Evolutionary conservation across 1,140 invertebrate species (phyloP).

Genomic region (Hypsibius dujardini): DNA sequence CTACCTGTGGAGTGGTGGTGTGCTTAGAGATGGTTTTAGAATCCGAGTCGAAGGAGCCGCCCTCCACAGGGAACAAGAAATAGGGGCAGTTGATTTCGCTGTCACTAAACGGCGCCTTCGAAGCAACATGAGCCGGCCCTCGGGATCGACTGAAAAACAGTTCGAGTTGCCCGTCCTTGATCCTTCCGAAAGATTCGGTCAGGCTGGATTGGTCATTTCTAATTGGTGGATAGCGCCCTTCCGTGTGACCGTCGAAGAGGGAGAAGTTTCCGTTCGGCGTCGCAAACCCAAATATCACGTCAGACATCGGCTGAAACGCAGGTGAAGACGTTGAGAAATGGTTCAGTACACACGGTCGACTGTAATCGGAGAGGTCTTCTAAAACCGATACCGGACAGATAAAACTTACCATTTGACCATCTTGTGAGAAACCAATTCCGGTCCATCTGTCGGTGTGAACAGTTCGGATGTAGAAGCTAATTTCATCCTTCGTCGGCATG

Average conservation of each 20-base stretch:
- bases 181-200: background rate
- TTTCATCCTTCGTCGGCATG: conserved; percentile 50
- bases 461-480: conserved; percentile 69
- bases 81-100: background rate
- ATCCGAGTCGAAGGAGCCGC: conserved; percentile 25
- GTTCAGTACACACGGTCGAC: background rate
- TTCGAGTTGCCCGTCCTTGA: background rate
- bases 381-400: no score
- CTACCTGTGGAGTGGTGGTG: conserved; percentile 24
- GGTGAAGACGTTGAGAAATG: background rate
- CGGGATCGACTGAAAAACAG: background rate
- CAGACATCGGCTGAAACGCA: background rate
- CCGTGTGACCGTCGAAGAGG: background rate
- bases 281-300: background rate
- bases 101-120: background rate
- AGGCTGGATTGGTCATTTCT: background rate
- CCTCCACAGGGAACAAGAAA: conserved; percentile 19
- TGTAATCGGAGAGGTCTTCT: no score
- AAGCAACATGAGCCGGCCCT: background rate
- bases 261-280: background rate
- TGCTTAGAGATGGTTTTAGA: conserved; percentile 26
- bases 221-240: conserved; percentile 8
- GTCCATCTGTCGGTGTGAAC: conserved; percentile 67
- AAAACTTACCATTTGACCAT: conserved; percentile 28
- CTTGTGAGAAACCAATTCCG: conserved; percentile 73